phyloP scores from a whole-genome alignment of 2,888 invertebrate species.

The Orgyia antiqua region DNA sequence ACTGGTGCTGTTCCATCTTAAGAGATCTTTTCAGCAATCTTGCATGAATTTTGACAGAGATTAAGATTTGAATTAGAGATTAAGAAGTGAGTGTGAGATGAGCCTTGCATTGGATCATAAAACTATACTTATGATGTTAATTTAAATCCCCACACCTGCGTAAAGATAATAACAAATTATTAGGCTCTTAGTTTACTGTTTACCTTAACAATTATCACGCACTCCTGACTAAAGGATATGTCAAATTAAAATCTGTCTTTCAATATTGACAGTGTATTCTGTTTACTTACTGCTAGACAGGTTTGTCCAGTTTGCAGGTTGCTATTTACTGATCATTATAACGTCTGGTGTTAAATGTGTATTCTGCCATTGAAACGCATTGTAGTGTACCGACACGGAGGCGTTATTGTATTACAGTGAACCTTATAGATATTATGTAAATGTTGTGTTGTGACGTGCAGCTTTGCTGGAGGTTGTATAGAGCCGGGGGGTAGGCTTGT shows the following conservation, averaged over 20 bases:
- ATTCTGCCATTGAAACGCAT: conserved; percentile 17
- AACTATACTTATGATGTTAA: no score
- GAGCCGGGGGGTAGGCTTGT: conserved; percentile 27
- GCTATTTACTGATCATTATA: conserved; percentile 10
- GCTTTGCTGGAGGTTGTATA: conserved; percentile 58
- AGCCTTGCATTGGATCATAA: no score
- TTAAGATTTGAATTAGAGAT: no score
- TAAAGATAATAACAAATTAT: no score
- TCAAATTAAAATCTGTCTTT: conserved; percentile 30
- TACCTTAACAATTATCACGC: conserved; percentile 21
- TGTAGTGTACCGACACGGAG: conserved; percentile 8
- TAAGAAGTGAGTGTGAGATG: no score
- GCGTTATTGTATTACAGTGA: conserved; percentile 17
- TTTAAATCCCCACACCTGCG: no score
- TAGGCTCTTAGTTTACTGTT: conserved; percentile 27
- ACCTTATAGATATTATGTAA: conserved; percentile 25
- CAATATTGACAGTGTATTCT: background rate
- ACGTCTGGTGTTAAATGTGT: conserved; percentile 11
- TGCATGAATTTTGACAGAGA: no score
- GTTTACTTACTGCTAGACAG: background rate
- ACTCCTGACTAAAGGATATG: conserved; percentile 33
- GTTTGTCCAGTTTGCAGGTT: conserved; percentile 4
- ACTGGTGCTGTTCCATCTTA: no score
- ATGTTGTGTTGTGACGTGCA: conserved; percentile 35
- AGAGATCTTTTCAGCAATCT: no score